These are phyloP conservation scores for Cygnus olor DNA, from an alignment of 2,797 vertebrate species.

Conservation along the genomic window DNA sequence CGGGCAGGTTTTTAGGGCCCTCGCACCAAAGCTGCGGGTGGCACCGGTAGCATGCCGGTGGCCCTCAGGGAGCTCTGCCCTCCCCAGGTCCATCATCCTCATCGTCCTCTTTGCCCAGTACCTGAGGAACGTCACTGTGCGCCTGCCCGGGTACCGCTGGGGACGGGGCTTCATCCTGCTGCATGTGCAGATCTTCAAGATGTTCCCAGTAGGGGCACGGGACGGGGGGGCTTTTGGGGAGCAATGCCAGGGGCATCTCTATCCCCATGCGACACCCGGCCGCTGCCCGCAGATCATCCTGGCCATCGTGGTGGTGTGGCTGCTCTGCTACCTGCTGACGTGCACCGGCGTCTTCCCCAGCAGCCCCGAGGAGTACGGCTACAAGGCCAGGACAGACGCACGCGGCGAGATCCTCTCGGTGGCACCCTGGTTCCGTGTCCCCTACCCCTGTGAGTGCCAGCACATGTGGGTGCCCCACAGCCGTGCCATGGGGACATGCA, in stretches of 20 bases:
- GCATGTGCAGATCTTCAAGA: conserved; percentile 92
- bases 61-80: not conserved
- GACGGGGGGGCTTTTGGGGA: not conserved
- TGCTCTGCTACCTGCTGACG: conserved; percentile 91
- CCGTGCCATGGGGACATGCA: not conserved
- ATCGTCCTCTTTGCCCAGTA: conserved; percentile 95
- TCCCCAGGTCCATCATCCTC: conserved; percentile 87
- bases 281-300: conserved; percentile 85
- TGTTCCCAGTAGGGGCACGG: conserved; percentile 89
- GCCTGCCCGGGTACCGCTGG: conserved; percentile 84
- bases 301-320: conserved; percentile 92
- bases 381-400: conserved; percentile 91
- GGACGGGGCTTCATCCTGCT: conserved; percentile 82
- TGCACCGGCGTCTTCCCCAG: conserved; percentile 83
- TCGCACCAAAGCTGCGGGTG: not conserved
- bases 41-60: no score
- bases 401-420: conserved; percentile 90
- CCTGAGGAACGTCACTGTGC: conserved; percentile 83
- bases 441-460: conserved; percentile 91
- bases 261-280: rapidly evolving
- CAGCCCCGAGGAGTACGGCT: conserved; percentile 83
- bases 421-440: conserved; percentile 94
- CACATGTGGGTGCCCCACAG: not conserved
- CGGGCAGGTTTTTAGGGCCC: not conserved
- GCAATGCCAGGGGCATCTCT: not conserved